Conservation (phyloP, 1,140 invertebrate genomes). For the Bombus haemorrhoidalis region DNA sequence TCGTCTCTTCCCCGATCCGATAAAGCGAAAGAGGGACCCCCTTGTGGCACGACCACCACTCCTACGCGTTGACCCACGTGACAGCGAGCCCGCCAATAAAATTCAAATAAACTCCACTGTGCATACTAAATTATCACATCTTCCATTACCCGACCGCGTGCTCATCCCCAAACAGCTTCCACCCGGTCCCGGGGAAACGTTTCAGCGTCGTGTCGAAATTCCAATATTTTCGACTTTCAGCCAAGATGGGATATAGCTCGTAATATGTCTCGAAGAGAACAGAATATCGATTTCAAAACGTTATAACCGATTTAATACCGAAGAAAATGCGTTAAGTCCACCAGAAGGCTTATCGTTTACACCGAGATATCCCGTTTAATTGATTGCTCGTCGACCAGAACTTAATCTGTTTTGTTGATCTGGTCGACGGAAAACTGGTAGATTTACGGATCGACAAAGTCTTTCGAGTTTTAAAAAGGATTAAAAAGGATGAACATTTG, state of each 20-base stretch:
- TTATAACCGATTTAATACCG: background rate
- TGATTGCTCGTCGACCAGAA: constrained; percentile 16
- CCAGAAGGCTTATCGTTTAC: background rate
- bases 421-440: background rate
- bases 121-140: constrained; percentile 83
- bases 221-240: constrained; percentile 61
- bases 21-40: constrained; percentile 78
- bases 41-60: constrained; percentile 68
- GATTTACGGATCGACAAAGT: constrained; percentile 14
- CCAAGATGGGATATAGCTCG: background rate
- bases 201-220: constrained; percentile 57
- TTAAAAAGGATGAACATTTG: constrained; percentile 15
- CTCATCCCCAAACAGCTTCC: constrained; percentile 59
- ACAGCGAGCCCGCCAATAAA: constrained; percentile 81
- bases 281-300: constrained; percentile 9
- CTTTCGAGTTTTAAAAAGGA: background rate
- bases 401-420: constrained; percentile 39
- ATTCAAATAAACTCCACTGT: constrained; percentile 83
- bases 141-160: constrained; percentile 80
- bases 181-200: constrained; percentile 47
- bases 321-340: constrained; percentile 12
- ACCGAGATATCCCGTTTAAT: constrained; percentile 25
- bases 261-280: background rate
- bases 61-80: constrained; percentile 73
- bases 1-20: constrained; percentile 77